Base-by-base conservation (phyloP, 2,888 invertebrate genomes). In the Pasiphila rectangulata region DNA sequence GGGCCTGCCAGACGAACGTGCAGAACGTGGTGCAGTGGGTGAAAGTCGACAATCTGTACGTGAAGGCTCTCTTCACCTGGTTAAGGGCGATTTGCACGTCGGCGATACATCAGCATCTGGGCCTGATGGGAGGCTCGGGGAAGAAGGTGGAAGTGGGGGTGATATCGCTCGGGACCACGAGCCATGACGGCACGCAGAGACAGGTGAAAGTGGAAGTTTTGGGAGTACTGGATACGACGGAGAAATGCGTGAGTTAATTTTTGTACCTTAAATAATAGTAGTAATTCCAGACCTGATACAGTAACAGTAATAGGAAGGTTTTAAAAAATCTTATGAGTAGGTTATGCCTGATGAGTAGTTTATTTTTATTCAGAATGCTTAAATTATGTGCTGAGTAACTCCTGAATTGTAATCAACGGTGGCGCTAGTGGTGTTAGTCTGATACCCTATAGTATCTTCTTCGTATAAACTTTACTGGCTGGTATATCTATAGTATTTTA, bases 1-100 rank as follows among this genome's bases (percentile, higher is more conserved):
- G 97, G 97, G 92, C 95, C 0, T 96, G 96, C 59, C 96, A 97
- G 73, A 96, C 97, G 0, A 95, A 94, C 56, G 94, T 96, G 0
- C 94, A 94, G 60, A 97, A 96, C 67, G 95, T 96, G 0, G 92
- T 95, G 0, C 95, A 95, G 53, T 97, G 96, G 97, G 96, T 96
- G 0, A 92, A 92, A 71, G 95, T 88, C 0, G 88, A 88, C 48
- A 88, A 88, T 51, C 57, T 88, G 0, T 88, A 88, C 27, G 91
- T 92, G 0, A 92, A 92, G 53, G 90, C 90, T 0, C 78, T 94
- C 34, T 96, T 94, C 43, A 87, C 87, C 0, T 87, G 87, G 87
- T 49, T 87, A 0, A 89, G 96, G 24, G 94, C 95, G 0, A 85
- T 95, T 7, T 96, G 96, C 63, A 94, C 95, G 0, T 91, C 94